Base-by-base conservation (phyloP, 2,113 vertebrate species). In the Electrona antarctica region DNA sequence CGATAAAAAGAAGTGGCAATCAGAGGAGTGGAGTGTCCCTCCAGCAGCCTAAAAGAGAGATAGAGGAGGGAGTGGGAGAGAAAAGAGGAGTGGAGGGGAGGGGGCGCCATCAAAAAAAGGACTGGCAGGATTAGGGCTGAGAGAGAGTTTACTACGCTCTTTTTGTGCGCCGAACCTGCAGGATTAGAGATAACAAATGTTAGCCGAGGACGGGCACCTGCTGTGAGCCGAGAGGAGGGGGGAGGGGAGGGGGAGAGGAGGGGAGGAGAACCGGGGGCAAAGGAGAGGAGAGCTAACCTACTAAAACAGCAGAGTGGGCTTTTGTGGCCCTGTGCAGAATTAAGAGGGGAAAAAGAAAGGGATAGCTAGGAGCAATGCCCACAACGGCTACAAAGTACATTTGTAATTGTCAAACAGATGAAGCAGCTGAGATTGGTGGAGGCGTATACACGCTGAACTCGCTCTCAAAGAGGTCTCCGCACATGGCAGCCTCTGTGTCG, bases 121-220 rank as follows among this genome's bases (percentile, higher is more conserved):
- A 88, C 87, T 79, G 84, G 84, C 76, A 71, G 89, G 91, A 92
- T 93, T 92, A 92, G 89, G 89, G 86, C 82, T 88, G 85, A 82
- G 91, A 87, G 86, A 89, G 88, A 92, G 88, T 92, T 93, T 90
- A 92, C 91, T 89, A 88, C 77, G 88, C 85, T 91, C 79, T 85
- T 90, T 93, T 92, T 91, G 90, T 90, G 77, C 69, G 79, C 76
- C 85, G 76, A 91, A 92, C 91, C 91, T 93, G 91, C 90, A 91
- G 92, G 89, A 93, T 93, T 92, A 91, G 84, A 92, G 91, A 94
- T 94, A 93, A 92, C 91, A 90, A 90, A 90, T 90, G 92, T 91
- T 90, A 88, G 89, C 75, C 21, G 77, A 83, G 83, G 83, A 87
- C 84, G 81, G 81, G 88, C 91, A 92, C 92, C 89, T 90, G 87